phyloP scores from a whole-genome alignment of 2,113 vertebrate species.

The Recurvirostra avosetta region DNA sequence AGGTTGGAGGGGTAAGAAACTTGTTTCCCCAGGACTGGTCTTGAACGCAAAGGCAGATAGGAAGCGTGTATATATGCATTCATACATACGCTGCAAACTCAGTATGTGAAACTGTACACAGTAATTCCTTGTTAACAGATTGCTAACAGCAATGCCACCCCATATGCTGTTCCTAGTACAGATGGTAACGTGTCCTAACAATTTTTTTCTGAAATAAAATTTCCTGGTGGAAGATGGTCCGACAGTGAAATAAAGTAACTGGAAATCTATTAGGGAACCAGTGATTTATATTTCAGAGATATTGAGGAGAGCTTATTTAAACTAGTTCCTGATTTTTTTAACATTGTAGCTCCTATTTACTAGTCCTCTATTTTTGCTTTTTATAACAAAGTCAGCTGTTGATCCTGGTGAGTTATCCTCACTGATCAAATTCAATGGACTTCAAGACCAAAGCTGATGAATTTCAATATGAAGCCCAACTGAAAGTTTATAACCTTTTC shows the following conservation, averaged over 20 bases:
- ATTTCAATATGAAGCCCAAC: background rate
- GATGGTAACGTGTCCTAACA: background rate
- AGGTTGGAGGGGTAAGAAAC: background rate
- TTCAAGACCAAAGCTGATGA: background rate
- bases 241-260: background rate
- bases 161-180: background rate
- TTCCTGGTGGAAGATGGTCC: background rate
- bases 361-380: background rate
- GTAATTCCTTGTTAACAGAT: background rate
- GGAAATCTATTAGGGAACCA: background rate
- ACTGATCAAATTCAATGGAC: background rate
- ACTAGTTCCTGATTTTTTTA: background rate
- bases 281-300: background rate
- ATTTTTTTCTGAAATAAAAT: background rate
- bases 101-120: background rate
- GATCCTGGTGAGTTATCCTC: background rate
- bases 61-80: background rate
- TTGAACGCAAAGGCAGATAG: background rate
- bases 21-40: background rate
- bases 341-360: background rate
- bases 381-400: background rate
- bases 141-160: background rate
- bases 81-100: background rate
- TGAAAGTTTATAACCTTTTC: background rate
- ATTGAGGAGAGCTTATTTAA: background rate